Evolutionary conservation across 2,797 vertebrate species (phyloP).

Genomic region (Chloroceryle amazona): DNA sequence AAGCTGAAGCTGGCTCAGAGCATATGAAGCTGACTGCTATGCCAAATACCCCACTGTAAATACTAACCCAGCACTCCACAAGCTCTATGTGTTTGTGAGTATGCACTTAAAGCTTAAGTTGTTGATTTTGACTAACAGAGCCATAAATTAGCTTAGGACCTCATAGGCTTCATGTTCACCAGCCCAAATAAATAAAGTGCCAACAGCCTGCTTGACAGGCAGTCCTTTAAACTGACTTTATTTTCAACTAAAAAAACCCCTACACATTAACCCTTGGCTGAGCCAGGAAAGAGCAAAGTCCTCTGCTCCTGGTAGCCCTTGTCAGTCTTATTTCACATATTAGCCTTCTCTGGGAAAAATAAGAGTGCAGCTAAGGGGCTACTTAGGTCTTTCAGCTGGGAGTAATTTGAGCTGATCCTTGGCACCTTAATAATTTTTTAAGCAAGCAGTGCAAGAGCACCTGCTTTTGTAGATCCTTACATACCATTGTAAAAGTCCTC

Average conservation of each 20-base stretch:
- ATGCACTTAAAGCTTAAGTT: background rate
- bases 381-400: background rate
- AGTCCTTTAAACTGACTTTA: slow-evolving; percentile 3
- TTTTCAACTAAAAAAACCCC: background rate
- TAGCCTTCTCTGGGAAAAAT: background rate
- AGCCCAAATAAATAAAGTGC: slow-evolving; percentile 14
- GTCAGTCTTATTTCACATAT: background rate
- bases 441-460: background rate
- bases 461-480: background rate
- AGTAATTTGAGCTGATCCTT: background rate
- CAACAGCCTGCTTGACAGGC: background rate
- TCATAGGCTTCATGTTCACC: background rate
- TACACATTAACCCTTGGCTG: background rate
- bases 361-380: background rate
- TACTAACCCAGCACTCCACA: background rate
- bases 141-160: slow-evolving; percentile 6
- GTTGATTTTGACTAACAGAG: slow-evolving; percentile 35
- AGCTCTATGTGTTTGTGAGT: background rate
- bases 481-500: background rate
- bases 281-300: background rate
- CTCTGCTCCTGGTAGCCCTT: background rate
- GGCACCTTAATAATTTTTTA: background rate
- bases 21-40: background rate
- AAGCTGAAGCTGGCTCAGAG: background rate
- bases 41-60: background rate